Evolutionary conservation across 35 echinoderm and acorn worm genomes (phyloP).

Genomic region (Ophioderma brevispina): DNA sequence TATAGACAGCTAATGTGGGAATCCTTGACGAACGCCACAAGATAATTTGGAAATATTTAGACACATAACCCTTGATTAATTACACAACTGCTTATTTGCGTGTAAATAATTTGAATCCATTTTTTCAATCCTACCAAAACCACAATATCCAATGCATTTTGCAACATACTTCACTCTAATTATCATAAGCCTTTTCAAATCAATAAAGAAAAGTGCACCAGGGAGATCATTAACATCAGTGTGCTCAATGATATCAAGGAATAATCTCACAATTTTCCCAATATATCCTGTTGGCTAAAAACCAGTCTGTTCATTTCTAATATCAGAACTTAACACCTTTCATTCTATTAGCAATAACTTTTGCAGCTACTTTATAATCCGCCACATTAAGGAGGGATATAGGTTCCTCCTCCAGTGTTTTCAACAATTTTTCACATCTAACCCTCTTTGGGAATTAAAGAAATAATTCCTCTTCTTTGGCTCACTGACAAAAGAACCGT

Average conservation of each 20-base stretch:
- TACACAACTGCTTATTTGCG: conserved; percentile 43
- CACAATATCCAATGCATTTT: conserved; percentile 10
- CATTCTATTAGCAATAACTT: neutral
- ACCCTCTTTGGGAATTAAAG: neutral
- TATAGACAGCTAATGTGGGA: conserved; percentile 11
- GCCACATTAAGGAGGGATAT: neutral
- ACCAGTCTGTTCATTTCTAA: neutral
- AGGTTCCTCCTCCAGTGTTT: neutral
- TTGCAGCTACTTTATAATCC: neutral
- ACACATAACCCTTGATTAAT: conserved; percentile 54
- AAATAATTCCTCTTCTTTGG: conserved; percentile 9
- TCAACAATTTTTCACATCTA: neutral
- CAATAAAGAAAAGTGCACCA: conserved; percentile 7
- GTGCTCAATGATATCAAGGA: neutral
- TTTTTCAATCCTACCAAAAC: conserved; percentile 24
- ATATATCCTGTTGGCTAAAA: neutral
- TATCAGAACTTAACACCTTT: neutral
- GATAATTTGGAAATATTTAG: conserved; percentile 40
- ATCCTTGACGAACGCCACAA: conserved; percentile 57
- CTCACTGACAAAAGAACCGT: conserved; percentile 9
- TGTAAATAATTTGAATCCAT: conserved; percentile 33
- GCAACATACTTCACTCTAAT: neutral
- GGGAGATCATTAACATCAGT: neutral
- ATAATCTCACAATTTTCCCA: neutral
- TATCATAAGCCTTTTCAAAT: neutral